phyloP scores from a whole-genome alignment of 2,113 vertebrate genomes.

The Gadus macrocephalus region DNA sequence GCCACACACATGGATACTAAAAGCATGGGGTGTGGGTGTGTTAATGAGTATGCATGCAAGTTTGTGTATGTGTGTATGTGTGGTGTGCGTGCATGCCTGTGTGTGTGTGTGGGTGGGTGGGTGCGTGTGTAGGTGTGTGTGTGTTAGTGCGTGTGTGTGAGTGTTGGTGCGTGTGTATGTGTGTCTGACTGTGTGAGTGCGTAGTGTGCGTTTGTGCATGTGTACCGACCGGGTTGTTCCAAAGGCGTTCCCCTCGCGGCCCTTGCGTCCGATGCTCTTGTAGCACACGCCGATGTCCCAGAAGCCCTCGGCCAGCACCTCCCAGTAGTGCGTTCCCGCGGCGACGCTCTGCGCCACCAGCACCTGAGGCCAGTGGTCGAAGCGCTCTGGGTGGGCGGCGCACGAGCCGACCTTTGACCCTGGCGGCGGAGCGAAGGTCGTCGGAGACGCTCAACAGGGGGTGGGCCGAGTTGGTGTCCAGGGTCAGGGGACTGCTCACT shows the following conservation, averaged over 20 bases:
- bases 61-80: too few species aligned
- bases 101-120: too few species aligned
- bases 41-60: too few species aligned
- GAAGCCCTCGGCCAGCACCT: conserved; percentile 69
- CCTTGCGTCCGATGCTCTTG: conserved; percentile 65
- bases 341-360: conserved; percentile 58
- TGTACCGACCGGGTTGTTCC: conserved; percentile 65
- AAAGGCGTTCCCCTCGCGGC: conserved; percentile 65
- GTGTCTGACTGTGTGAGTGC: too few species aligned
- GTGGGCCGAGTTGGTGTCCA: conserved; percentile 68
- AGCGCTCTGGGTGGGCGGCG: conserved; percentile 57
- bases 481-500: conserved; percentile 63
- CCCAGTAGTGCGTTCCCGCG: conserved; percentile 71
- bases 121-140: too few species aligned
- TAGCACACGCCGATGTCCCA: conserved; percentile 71
- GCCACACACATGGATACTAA: too few species aligned
- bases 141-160: too few species aligned
- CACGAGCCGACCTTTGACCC: conserved; percentile 54
- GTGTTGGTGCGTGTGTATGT: too few species aligned
- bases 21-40: too few species aligned
- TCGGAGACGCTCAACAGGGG: conserved; percentile 66
- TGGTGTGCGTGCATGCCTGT: too few species aligned
- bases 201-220: not conserved
- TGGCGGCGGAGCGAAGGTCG: conserved; percentile 55
- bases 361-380: conserved; percentile 74